Evolutionary conservation across 2,888 invertebrate species (phyloP).

Genomic region (Spilosoma lubricipeda): DNA sequence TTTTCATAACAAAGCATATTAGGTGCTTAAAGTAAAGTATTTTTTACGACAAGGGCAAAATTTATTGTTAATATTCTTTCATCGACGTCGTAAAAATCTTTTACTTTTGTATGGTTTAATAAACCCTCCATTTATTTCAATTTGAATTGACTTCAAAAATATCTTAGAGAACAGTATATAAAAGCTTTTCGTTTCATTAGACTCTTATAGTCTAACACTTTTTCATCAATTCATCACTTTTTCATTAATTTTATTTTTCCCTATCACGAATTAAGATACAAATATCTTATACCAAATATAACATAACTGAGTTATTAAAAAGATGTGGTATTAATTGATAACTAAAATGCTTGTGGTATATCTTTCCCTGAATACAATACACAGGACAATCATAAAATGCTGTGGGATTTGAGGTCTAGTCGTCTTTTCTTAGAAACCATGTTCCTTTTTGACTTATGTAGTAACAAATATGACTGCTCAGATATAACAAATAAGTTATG

Average conservation of each 20-base stretch:
- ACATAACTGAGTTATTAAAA: too few relatives aligned
- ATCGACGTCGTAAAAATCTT: conserved; percentile 13
- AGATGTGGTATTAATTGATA: too few relatives aligned
- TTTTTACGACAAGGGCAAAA: conserved; percentile 1
- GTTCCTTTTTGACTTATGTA: too few relatives aligned
- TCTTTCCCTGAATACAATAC: not conserved
- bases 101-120: conserved; percentile 3
- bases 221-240: too few relatives aligned
- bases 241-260: too few relatives aligned
- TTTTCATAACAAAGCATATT: conserved; percentile 3
- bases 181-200: conserved; percentile 20
- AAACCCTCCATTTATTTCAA: conserved; percentile 14
- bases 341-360: not conserved
- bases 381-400: too few relatives aligned
- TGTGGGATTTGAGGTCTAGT: too few relatives aligned
- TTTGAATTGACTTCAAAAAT: conserved; percentile 16
- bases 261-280: not conserved
- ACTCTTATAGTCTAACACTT: conserved; percentile 15
- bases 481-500: too few relatives aligned
- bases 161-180: not conserved
- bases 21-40: conserved; percentile 3
- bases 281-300: conserved; percentile 4
- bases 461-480: too few relatives aligned
- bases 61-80: conserved; percentile 15
- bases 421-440: too few relatives aligned